These are phyloP conservation scores for Prorops nasuta DNA, from an alignment of 1,140 invertebrate genomes.

Conservation along the genomic window DNA sequence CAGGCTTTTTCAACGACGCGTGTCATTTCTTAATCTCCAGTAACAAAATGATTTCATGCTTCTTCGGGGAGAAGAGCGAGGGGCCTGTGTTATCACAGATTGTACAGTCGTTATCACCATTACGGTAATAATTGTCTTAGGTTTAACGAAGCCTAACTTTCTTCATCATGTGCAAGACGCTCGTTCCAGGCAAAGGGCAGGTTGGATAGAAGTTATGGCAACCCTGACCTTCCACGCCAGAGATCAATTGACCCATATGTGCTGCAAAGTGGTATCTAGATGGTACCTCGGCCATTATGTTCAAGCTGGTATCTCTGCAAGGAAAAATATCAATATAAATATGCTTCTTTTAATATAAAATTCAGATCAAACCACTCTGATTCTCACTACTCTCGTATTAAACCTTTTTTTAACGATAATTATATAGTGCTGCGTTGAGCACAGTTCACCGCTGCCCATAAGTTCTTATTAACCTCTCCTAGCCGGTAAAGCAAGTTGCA, in stretches of 20 bases:
- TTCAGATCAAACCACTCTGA: no score
- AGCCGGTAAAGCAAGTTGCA: no score
- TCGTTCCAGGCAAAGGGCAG: slow-evolving; percentile 65
- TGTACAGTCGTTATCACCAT: slow-evolving; percentile 3
- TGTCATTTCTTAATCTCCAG: no score
- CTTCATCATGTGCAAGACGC: slow-evolving; percentile 69
- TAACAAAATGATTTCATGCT: no score
- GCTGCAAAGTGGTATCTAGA: slow-evolving; percentile 79
- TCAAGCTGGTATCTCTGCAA: slow-evolving; percentile 63
- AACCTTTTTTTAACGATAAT: no score
- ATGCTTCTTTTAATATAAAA: no score
- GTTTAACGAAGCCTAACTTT: slow-evolving; percentile 59
- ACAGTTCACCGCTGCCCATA: no score
- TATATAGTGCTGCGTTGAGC: no score
- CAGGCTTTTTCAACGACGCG: no score
- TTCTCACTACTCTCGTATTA: no score
- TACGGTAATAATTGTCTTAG: neutral
- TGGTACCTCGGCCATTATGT: slow-evolving; percentile 62
- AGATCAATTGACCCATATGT: slow-evolving; percentile 77
- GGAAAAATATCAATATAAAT: slow-evolving; percentile 20
- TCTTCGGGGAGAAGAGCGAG: no score
- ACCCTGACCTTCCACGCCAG: slow-evolving; percentile 68
- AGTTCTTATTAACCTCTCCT: no score
- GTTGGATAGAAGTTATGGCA: slow-evolving; percentile 72
- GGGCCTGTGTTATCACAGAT: slow-evolving; percentile 34